Percentiles rank a stretch among this genome's conserved stretches.
phyloP scores from a whole-genome alignment of 2,113 vertebrate genomes.

The Semnornis frantzii region DNA sequence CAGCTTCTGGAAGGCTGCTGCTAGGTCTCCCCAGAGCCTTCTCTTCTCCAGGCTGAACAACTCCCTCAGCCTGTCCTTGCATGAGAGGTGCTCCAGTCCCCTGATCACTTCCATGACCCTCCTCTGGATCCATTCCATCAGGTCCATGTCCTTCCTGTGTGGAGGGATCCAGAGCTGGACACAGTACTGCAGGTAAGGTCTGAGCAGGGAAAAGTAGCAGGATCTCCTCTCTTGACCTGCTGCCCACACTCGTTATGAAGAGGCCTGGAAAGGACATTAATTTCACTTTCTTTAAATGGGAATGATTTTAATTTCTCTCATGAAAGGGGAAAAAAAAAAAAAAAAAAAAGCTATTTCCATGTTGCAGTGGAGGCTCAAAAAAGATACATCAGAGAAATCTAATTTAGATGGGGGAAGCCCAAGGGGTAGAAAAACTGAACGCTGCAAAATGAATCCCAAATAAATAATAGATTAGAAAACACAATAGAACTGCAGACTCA shows the following conservation, averaged over 20 bases:
- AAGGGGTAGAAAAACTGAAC: conserved; percentile 34
- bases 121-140: too few relatives aligned
- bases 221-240: too few relatives aligned
- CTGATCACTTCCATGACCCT: too few relatives aligned
- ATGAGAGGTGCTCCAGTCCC: too few relatives aligned
- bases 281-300: conserved; percentile 23
- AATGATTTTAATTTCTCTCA: conserved; percentile 49
- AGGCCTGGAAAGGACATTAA: neutral
- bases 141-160: too few relatives aligned
- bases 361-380: neutral
- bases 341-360: neutral
- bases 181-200: too few relatives aligned
- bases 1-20: too few relatives aligned
- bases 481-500: conserved; percentile 40
- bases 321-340: neutral
- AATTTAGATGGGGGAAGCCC: conserved; percentile 50
- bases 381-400: conserved; percentile 23
- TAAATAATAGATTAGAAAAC: conserved; percentile 65
- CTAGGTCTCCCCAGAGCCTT: too few relatives aligned
- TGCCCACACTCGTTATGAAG: neutral
- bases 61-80: too few relatives aligned
- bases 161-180: too few relatives aligned
- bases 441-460: conserved; percentile 48
- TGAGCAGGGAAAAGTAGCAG: too few relatives aligned
- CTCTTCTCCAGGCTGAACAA: too few relatives aligned